Base-by-base conservation (phyloP, 2,888 invertebrate genomes). In the Limnephilus rhombicus region DNA sequence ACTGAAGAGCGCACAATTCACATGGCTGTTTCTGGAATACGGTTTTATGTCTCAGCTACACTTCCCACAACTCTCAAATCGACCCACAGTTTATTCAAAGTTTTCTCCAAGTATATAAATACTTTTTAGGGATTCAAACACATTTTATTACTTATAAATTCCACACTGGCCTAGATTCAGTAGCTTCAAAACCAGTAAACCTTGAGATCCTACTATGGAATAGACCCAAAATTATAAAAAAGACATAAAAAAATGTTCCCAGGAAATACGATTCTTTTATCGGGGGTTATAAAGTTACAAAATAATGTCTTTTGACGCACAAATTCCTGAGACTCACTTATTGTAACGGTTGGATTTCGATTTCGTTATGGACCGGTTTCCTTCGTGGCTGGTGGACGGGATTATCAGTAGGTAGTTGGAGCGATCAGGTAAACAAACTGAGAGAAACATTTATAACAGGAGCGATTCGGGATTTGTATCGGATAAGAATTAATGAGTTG, bases 381-480 rank as follows among this genome's bases (percentile, higher is more conserved):
- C n/a, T 13, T 86, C 41, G 45, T n/a, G 53, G 85, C n/a, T 37
- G 53, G 53, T 68, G 24, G 53, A 18, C 68, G 7, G 5, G 7
- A 0, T 68, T 24, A 24, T 2, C 18, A 18, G 4, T 68, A 68
- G 45, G 49, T 13, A 15, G 49, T n/a, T 86, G 13, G 86, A 13
- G 41, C n/a, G 49, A 45, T 15, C 86, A 49, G 86, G 86, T 85
- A 85, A 85, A 85, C 45, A 45, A 85, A 45, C 37, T 37, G 18
- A 37, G 31, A 83, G 37, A 83, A 31, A 2, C 31, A 82, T 15
- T 18, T 18, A 18, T 68, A 83, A 83, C 5, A 37, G 34, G 37
- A 83, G 18, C 7, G 37, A 83, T 83, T 83, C 83, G 18, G 15
- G 34, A 34, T 31, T 37, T 37, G 24, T 37, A 83, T 83, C 12